phyloP scores from a whole-genome alignment of 2,888 invertebrate genomes.

The Netelia fuscicornis region DNA sequence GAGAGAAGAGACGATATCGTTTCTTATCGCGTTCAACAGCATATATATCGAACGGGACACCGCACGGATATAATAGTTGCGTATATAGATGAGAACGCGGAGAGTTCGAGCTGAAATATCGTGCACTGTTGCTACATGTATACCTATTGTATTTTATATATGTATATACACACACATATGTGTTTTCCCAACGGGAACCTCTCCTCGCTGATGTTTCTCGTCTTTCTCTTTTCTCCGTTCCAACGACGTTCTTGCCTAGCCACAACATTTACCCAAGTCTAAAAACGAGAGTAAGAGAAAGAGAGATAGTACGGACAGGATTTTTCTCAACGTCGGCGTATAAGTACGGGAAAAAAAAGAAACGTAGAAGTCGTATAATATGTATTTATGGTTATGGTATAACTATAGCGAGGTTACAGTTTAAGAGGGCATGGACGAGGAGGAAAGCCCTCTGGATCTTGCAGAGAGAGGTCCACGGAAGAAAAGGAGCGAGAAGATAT shows the following conservation, averaged over 20 bases:
- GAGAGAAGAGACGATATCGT: background rate
- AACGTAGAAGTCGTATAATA: slow-evolving; percentile 4
- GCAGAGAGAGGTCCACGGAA: slow-evolving; percentile 14
- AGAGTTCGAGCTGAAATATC: slow-evolving; percentile 29
- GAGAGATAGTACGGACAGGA: background rate
- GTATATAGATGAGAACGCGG: background rate
- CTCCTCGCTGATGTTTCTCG: background rate
- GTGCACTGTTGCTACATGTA: background rate
- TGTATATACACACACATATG: background rate
- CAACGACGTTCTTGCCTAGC: background rate
- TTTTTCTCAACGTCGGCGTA: slow-evolving; percentile 53
- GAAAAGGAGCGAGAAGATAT: slow-evolving; percentile 48
- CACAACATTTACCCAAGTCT: slow-evolving; percentile 49
- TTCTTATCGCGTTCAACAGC: slow-evolving; percentile 8
- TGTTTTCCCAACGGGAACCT: background rate
- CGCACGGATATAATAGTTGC: slow-evolving; percentile 9
- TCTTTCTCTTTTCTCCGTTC: slow-evolving; percentile 3
- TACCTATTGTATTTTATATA: no score
- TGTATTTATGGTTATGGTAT: background rate
- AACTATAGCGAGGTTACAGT: slow-evolving; percentile 9
- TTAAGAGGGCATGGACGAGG: slow-evolving; percentile 19
- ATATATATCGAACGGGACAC: slow-evolving; percentile 31
- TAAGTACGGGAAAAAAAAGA: slow-evolving; percentile 2
- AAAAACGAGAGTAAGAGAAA: slow-evolving; percentile 28
- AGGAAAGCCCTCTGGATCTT: slow-evolving; percentile 35